Conservation (phyloP, 1,140 invertebrate genomes). For the Pogonomyrmex barbatus region DNA sequence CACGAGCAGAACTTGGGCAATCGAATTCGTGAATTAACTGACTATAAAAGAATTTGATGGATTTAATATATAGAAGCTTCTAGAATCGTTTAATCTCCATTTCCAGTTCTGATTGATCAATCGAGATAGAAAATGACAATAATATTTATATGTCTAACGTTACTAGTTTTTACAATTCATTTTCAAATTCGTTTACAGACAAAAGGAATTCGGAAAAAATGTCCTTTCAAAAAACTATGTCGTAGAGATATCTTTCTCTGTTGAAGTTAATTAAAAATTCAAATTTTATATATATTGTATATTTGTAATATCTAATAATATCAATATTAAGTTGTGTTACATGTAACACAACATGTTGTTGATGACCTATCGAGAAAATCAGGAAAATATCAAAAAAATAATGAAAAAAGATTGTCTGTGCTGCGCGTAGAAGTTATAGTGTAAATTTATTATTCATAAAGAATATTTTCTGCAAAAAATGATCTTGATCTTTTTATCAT, state of each 20-base stretch:
- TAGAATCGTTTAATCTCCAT: conserved; percentile 32
- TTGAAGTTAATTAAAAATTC: neutral
- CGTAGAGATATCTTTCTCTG: neutral
- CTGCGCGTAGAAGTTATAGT: neutral
- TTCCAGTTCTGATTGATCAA: conserved; percentile 5
- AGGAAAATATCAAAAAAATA: neutral
- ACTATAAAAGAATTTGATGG: conserved; percentile 14
- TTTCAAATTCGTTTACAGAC: neutral
- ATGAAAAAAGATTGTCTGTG: neutral
- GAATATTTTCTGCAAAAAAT: neutral
- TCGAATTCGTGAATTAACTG: conserved; percentile 11
- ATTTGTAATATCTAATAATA: neutral
- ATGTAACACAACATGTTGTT: neutral
- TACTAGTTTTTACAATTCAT: neutral
- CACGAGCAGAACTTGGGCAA: neutral
- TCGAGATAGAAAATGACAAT: neutral
- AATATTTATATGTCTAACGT: neutral
- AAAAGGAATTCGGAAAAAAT: neutral
- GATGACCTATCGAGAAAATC: neutral
- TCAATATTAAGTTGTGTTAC: neutral
- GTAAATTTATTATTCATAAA: neutral
- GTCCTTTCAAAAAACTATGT: neutral
- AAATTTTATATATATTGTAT: neutral
- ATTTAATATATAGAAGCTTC: conserved; percentile 6
- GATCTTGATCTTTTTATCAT: neutral